Percentiles rank a stretch among this genome's conserved stretches.
These are phyloP conservation scores for Pseudobourletiella spinata DNA, from an alignment of 1,140 invertebrate genomes.

Conservation along the genomic window DNA sequence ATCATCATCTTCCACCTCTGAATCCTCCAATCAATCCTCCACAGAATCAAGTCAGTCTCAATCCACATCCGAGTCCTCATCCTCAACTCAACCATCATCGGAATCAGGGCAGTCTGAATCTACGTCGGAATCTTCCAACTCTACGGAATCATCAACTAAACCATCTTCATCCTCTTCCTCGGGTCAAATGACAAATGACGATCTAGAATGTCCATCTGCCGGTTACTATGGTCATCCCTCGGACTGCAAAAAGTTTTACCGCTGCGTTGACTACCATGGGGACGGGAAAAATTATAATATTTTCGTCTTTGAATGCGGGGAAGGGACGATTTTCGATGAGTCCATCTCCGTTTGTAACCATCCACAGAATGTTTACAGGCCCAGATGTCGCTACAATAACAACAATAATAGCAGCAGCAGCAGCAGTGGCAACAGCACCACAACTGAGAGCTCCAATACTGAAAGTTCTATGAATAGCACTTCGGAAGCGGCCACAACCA, in stretches of 20 bases:
- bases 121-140: background rate
- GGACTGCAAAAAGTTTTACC: slow-evolving; percentile 47
- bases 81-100: background rate
- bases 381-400: slow-evolving; percentile 18
- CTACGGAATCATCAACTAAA: background rate
- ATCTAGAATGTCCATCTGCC: slow-evolving; percentile 44
- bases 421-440: background rate
- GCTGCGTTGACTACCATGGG: slow-evolving; percentile 48
- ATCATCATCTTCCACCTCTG: background rate
- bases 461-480: background rate
- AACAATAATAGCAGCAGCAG: slow-evolving; percentile 4
- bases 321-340: slow-evolving; percentile 42
- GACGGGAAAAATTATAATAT: slow-evolving; percentile 53
- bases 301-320: slow-evolving; percentile 41
- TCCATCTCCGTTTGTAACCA: slow-evolving; percentile 50
- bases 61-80: background rate
- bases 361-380: slow-evolving; percentile 10
- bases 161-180: background rate
- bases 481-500: background rate
- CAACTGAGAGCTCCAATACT: slow-evolving; percentile 2
- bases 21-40: background rate
- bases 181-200: background rate
- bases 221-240: slow-evolving; percentile 56
- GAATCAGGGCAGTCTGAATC: background rate
- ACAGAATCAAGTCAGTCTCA: background rate